Conservation (phyloP, 2,888 invertebrate genomes). For the Drosophila falleni region DNA sequence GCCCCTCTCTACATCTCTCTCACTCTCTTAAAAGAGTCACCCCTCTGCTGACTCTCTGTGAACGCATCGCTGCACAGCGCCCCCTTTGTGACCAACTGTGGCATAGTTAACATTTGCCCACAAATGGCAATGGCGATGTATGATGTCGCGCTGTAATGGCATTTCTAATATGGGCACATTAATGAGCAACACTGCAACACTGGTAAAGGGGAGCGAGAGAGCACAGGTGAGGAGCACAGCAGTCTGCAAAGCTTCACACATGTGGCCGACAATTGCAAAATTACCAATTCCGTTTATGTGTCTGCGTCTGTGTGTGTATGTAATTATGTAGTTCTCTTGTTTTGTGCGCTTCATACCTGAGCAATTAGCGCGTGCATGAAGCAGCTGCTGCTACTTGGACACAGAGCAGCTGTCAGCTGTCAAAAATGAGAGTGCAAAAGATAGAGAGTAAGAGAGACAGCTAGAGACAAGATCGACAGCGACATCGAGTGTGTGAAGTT, state of each 20-base stretch:
- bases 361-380: constrained; percentile 67
- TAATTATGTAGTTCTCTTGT: constrained; percentile 62
- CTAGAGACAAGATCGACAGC: constrained; percentile 36
- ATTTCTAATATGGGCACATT: constrained; percentile 70
- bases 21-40: constrained; percentile 28
- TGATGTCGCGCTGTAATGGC: constrained; percentile 61
- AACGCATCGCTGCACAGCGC: constrained; percentile 60
- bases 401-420: constrained; percentile 58
- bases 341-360: constrained; percentile 66
- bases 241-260: constrained; percentile 27
- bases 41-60: constrained; percentile 29
- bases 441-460: constrained; percentile 14
- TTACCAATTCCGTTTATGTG: constrained; percentile 42
- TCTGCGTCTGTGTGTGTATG: constrained; percentile 17
- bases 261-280: constrained; percentile 68
- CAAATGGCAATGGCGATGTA: constrained; percentile 71
- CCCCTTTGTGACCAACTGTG: constrained; percentile 40
- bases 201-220: constrained; percentile 5
- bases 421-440: constrained; percentile 32
- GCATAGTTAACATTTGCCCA: constrained; percentile 69
- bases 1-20: constrained; percentile 9
- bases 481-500: constrained; percentile 12
- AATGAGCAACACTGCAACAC: constrained; percentile 49
- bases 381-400: constrained; percentile 31
- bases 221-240: constrained; percentile 50